A percentile compares a stretch with the other conserved stretches of the same genome.
Conservation (phyloP, 2,113 vertebrate species). For the Isichthys henryi region DNA sequence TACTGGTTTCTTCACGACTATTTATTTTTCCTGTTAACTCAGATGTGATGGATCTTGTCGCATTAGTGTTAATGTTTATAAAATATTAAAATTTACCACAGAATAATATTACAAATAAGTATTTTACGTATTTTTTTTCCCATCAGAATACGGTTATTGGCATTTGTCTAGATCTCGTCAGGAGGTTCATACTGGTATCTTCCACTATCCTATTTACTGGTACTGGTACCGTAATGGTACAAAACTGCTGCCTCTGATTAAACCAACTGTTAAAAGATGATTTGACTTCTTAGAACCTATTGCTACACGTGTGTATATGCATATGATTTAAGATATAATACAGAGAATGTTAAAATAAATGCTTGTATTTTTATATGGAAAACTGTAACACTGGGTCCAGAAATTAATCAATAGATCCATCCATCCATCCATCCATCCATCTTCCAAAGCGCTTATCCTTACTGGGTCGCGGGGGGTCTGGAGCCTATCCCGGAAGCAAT, state of each 20-base stretch:
- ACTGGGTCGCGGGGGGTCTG: too few species aligned
- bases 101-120: background rate
- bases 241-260: background rate
- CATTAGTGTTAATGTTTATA: background rate
- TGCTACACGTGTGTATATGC: background rate
- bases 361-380: background rate
- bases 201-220: background rate
- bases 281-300: background rate
- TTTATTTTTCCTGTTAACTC: background rate
- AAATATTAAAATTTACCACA: background rate
- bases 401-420: background rate
- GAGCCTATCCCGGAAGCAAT: too few species aligned
- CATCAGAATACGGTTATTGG: too few species aligned
- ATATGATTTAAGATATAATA: background rate
- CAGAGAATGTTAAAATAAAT: background rate
- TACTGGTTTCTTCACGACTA: background rate
- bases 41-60: background rate
- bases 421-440: too few species aligned
- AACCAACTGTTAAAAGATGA: background rate
- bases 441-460: too few species aligned
- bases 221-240: background rate
- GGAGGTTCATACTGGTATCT: background rate
- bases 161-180: too few species aligned
- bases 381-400: background rate
- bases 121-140: background rate